Percentiles rank a stretch among this genome's conserved stretches.
Evolutionary conservation across 2,797 vertebrate genomes (phyloP).

Genomic region (Siniperca scherzeri): DNA sequence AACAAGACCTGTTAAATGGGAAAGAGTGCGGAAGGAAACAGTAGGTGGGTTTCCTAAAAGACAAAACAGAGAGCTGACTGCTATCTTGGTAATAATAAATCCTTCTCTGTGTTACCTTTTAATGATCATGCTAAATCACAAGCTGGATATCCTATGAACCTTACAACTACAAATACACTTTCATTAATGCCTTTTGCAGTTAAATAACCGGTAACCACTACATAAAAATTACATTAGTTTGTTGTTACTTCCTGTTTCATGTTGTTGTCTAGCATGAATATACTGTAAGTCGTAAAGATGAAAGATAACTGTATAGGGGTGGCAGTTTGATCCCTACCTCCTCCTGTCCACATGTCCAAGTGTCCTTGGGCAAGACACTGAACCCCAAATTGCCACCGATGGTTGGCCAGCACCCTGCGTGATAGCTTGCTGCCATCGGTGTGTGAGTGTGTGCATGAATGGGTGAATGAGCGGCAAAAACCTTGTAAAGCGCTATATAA

Average conservation of each 20-base stretch:
- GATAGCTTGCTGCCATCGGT: too few species aligned
- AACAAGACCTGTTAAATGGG: constrained; percentile 11
- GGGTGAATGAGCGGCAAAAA: too few species aligned
- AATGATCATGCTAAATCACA: constrained; percentile 20
- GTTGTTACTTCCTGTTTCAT: background rate
- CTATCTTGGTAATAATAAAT: background rate
- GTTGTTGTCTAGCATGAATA: background rate
- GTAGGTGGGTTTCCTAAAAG: constrained; percentile 13
- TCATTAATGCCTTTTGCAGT: background rate
- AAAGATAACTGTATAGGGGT: background rate
- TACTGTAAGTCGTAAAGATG: background rate
- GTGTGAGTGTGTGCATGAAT: too few species aligned
- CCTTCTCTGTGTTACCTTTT: constrained; percentile 4
- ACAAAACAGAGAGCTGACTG: constrained; percentile 2
- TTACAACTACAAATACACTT: background rate
- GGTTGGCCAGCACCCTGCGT: too few species aligned
- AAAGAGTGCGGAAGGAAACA: constrained; percentile 4
- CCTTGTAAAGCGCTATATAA: too few species aligned
- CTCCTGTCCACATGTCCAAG: too few species aligned
- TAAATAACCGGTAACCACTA: background rate
- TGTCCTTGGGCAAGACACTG: too few species aligned
- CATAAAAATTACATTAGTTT: background rate
- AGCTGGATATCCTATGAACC: background rate
- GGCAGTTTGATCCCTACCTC: too few species aligned
- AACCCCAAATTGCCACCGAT: too few species aligned